Base-by-base conservation (phyloP, 1,140 invertebrate species). In the Rhynchophorus ferrugineus region DNA sequence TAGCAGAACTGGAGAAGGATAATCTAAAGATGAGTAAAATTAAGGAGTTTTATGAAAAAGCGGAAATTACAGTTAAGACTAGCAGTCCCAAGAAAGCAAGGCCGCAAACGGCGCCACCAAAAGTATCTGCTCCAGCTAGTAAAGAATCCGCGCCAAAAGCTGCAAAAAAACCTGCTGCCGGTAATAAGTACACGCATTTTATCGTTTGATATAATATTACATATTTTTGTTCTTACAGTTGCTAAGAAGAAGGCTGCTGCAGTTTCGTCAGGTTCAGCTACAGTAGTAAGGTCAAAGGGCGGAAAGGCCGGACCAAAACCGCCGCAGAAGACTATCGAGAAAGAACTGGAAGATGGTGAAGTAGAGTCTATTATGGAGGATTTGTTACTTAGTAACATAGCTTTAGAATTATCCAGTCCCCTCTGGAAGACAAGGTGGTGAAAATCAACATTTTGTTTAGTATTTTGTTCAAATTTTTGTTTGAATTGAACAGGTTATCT, bases 21-120 rank as follows among this genome's bases (percentile, higher is more conserved):
- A 81, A 84, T 34, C 69, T 96, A 3, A 99, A 98, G 73, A 87
- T 96, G 80, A 78, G 83, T 17, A 98, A 98, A 77, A 93, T 98
- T 13, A 93, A 95, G 71, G 95, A 98, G 69, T 89, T 80, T 64
- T 84, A 84, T 61, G 91, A 96, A 19, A 96, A 95, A 70, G 91
- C 90, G 14, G 89, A 92, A 8, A 85, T 96, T 51, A 70, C 79
- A 46, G 80, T 86, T 1, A 90, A 89, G 71, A 68, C 85, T 9
- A 62, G 75, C 0, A 75, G 75, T 41, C 52, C 63, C 60, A 71
- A 86, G 75, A 78, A 80, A 72, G 70, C 83, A 72, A 67, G 79
- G 61, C 59, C 84, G 61, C 65, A 70, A 49, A 70, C 77, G 22
- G 76, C 76, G 0, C 73, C 78, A 2, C 74, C 73, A 59, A 48